These are phyloP conservation scores for Rhagium mordax DNA, from an alignment of 2,888 invertebrate genomes.

Conservation along the genomic window DNA sequence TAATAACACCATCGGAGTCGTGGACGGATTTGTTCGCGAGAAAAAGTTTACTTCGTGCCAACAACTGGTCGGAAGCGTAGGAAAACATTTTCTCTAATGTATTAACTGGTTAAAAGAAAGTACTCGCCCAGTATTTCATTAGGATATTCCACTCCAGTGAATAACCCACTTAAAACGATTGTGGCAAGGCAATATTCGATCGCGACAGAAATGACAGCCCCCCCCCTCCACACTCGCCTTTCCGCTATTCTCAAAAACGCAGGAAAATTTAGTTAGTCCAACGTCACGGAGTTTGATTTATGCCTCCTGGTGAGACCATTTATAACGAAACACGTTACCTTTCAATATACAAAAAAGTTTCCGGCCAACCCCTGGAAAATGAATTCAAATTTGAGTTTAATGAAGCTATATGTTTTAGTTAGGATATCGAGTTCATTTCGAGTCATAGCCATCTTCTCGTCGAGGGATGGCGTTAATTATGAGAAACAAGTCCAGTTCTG, in stretches of 20 bases:
- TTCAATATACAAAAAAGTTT: slow-evolving; percentile 58
- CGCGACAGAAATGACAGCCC: not conserved
- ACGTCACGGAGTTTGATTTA: slow-evolving; percentile 54
- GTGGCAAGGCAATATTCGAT: not conserved
- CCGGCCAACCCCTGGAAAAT: slow-evolving; percentile 58
- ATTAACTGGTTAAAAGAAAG: too few relatives aligned
- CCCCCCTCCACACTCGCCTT: not conserved
- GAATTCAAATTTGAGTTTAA: slow-evolving; percentile 66
- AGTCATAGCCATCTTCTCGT: slow-evolving; percentile 59
- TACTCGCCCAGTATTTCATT: too few relatives aligned
- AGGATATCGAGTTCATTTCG: slow-evolving; percentile 44
- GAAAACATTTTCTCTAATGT: too few relatives aligned
- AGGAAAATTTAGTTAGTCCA: slow-evolving; percentile 12
- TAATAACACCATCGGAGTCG: slow-evolving; percentile 13
- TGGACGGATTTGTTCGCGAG: not conserved
- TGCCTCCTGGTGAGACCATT: slow-evolving; percentile 56
- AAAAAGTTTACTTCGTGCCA: not conserved
- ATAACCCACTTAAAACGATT: not conserved
- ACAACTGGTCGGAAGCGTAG: too few relatives aligned
- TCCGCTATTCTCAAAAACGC: slow-evolving; percentile 1
- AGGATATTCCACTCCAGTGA: not conserved
- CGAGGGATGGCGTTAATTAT: slow-evolving; percentile 77
- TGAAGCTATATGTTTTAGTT: slow-evolving; percentile 66
- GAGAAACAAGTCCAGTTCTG: slow-evolving; percentile 74
- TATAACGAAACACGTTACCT: slow-evolving; percentile 59